Evolutionary conservation across 2,113 vertebrate species (phyloP), one percentile per base, ranked within the genome.

Genomic region (Apus apus): DNA sequence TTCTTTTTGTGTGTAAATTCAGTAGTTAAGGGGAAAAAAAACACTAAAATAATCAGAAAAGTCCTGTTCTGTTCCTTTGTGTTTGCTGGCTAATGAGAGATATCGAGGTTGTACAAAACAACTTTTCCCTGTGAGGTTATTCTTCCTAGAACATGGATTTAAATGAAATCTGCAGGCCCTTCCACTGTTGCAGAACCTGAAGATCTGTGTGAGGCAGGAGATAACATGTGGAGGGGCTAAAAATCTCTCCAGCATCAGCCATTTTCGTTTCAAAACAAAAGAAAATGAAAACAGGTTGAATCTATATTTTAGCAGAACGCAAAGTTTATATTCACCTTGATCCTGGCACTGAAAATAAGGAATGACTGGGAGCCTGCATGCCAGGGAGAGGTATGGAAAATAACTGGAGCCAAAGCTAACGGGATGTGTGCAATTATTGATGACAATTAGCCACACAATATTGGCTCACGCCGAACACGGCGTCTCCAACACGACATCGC

Each of bases 1-100:
- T 98, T 98, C 96, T 98, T 97, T 98, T 98, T 98, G 97, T 97
- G 97, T 98, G 97, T 98, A 98, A 98, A 98, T 98, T 98, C 98
- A 91, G 97, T 89, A 97, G 98, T 98, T 98, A 97, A 60, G 36
- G 82, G 46, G 27, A 25, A 15, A 30, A 74, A 73, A 83, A 86
- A n/a, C 85, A 82, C 86, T 96, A 87, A 97, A 97, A 97, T 97
- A 89, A 97, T 93, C 96, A 97, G 92, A 86, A 96, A 97, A 97
- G 86, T 96, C 96, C 70, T 92, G 74, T 89, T 97, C 92, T 8
- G 2, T 94, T 96, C 86, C 80, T 97, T 97, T 98, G 93, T 95
- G 87, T 94, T 94, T 1, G 2, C 83, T 67, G 88, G 93, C 94
- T 97, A 98, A 98, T 97, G 97, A 97, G 94, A 83, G 51, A 93